A percentile compares a stretch with the other conserved stretches of the same genome.
Conservation (phyloP, 2,888 invertebrate genomes). For the Tribolium freemani region DNA sequence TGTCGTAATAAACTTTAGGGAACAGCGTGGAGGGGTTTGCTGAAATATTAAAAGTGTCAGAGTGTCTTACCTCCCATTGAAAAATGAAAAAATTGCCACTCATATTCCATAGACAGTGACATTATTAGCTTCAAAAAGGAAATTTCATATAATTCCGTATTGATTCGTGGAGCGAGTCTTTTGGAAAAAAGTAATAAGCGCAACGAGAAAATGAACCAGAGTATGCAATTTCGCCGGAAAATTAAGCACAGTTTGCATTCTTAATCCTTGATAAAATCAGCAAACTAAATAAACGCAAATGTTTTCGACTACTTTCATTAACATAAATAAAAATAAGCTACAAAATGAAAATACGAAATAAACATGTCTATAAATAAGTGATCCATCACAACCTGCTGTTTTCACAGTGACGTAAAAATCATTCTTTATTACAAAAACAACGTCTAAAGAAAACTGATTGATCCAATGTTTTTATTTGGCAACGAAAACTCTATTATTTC, state of each 20-base stretch:
- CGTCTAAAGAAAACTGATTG: slow-evolving; percentile 3
- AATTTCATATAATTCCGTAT: slow-evolving; percentile 32
- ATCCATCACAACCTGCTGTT: background rate
- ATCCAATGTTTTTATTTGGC: background rate
- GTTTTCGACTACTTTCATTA: no score
- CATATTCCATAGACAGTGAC: slow-evolving; percentile 32
- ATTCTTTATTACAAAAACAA: slow-evolving; percentile 5
- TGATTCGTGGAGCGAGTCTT: slow-evolving; percentile 1
- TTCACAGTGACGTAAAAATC: background rate
- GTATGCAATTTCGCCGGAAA: slow-evolving; percentile 17
- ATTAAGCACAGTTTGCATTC: slow-evolving; percentile 13
- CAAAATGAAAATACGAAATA: background rate
- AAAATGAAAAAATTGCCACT: slow-evolving; percentile 36
- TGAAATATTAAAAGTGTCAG: slow-evolving; percentile 39
- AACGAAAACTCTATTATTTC: background rate
- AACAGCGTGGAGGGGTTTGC: slow-evolving; percentile 7
- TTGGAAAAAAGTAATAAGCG: slow-evolving; percentile 17
- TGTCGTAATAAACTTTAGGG: slow-evolving; percentile 40
- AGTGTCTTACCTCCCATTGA: slow-evolving; percentile 24
- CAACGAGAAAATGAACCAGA: slow-evolving; percentile 11
- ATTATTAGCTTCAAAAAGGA: slow-evolving; percentile 24
- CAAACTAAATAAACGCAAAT: background rate
- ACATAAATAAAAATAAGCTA: no score
- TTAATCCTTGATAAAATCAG: background rate
- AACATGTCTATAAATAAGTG: background rate